These are phyloP conservation scores for Lutraria rhynchaena DNA, from an alignment of 1,140 invertebrate species.

Conservation along the genomic window DNA sequence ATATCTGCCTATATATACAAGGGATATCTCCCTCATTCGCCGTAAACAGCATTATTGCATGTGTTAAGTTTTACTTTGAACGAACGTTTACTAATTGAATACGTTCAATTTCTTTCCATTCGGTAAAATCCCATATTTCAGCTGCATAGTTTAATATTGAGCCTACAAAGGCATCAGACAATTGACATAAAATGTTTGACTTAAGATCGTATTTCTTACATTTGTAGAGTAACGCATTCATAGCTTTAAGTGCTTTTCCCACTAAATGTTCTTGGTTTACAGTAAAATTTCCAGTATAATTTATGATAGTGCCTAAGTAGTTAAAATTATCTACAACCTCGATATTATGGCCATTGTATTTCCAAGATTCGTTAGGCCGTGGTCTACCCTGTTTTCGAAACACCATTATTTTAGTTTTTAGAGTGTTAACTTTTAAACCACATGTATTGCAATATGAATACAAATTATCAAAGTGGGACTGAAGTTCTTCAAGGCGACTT, in stretches of 20 bases:
- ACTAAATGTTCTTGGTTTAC: constrained; percentile 18
- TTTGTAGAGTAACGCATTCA: constrained; percentile 12
- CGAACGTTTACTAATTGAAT: constrained; percentile 8
- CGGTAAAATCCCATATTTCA: constrained; percentile 1
- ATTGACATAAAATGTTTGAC: not conserved
- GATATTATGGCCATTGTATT: constrained; percentile 27
- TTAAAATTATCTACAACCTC: constrained; percentile 45
- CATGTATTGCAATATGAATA: constrained; percentile 9
- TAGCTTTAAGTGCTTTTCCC: constrained; percentile 19
- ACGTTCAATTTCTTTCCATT: constrained; percentile 7
- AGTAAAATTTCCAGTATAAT: constrained; percentile 49
- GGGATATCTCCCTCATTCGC: not conserved
- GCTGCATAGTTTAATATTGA: constrained; percentile 34
- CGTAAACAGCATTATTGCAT: constrained; percentile 7
- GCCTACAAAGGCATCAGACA: constrained; percentile 26
- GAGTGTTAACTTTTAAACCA: constrained; percentile 30
- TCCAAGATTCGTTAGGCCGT: constrained; percentile 15
- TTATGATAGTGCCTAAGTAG: constrained; percentile 44
- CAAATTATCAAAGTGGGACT: constrained; percentile 1
- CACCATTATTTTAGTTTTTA: constrained; percentile 49
- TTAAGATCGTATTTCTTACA: constrained; percentile 3
- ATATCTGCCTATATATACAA: constrained; percentile 12
- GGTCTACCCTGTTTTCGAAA: constrained; percentile 34
- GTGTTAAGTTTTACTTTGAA: constrained; percentile 15
- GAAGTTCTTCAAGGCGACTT: constrained; percentile 22